Conservation (phyloP, 30 jellyfish, hydroid and myxozoan species). For the Hydra vulgaris region DNA sequence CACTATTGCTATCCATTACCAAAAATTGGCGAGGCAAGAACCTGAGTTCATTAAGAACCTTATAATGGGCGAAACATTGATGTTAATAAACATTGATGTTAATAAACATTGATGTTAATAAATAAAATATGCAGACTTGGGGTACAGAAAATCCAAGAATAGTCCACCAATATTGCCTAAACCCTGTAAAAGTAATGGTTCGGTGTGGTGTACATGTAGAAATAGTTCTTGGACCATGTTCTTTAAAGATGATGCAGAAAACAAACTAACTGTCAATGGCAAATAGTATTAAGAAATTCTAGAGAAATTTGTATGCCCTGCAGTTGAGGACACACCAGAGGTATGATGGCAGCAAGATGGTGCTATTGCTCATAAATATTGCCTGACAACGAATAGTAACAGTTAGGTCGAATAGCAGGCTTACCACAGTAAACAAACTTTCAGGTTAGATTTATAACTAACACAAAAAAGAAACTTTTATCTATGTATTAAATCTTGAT, state of each 20-base stretch:
- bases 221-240: neutral
- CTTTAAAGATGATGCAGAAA: neutral
- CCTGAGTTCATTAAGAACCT: neutral
- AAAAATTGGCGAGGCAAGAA: neutral
- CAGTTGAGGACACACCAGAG: neutral
- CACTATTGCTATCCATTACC: too few species aligned
- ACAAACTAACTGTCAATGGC: neutral
- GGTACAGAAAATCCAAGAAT: neutral
- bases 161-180: neutral
- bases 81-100: neutral
- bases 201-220: neutral
- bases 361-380: too few species aligned
- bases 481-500: too few species aligned
- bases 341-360: neutral
- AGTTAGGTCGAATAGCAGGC: too few species aligned
- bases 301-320: neutral
- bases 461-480: too few species aligned
- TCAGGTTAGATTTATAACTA: too few species aligned
- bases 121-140: neutral
- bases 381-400: too few species aligned
- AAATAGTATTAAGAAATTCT: neutral
- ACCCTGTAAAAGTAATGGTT: neutral
- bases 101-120: too few species aligned
- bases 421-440: too few species aligned
- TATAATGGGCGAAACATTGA: neutral